Evolutionary conservation across 2,797 vertebrate genomes (phyloP).

Genomic region (Chiropotes sagulatus): DNA sequence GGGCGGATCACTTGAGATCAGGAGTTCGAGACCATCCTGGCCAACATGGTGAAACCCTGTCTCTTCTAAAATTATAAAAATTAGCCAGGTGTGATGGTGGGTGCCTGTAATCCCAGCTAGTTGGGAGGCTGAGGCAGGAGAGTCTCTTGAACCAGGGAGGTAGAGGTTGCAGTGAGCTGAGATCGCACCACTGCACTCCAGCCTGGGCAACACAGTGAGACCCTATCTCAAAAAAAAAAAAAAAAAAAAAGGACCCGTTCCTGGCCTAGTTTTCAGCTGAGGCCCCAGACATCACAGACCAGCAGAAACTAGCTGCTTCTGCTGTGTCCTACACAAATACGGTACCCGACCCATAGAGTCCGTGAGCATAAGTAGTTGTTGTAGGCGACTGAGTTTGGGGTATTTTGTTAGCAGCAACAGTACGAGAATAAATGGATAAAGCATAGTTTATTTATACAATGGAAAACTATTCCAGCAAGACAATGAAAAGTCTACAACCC

Average conservation of each 20-base stretch:
- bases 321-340: neutral
- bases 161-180: neutral
- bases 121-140: neutral
- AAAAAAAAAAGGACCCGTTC: neutral
- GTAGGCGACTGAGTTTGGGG: neutral
- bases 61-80: neutral
- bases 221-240: no score
- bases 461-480: neutral
- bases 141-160: neutral
- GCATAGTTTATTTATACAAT: neutral
- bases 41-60: neutral
- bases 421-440: neutral
- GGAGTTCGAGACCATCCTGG: neutral
- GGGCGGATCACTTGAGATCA: neutral
- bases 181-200: neutral
- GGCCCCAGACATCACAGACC: neutral
- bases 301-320: neutral
- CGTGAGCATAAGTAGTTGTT: neutral
- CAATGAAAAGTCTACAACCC: neutral
- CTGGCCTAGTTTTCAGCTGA: neutral
- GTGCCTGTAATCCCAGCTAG: neutral
- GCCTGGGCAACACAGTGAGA: neutral
- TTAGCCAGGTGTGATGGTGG: neutral
- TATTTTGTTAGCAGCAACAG: neutral
- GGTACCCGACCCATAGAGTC: neutral